Conservation (phyloP, 2,888 invertebrate species). For the Xylota segnis region DNA sequence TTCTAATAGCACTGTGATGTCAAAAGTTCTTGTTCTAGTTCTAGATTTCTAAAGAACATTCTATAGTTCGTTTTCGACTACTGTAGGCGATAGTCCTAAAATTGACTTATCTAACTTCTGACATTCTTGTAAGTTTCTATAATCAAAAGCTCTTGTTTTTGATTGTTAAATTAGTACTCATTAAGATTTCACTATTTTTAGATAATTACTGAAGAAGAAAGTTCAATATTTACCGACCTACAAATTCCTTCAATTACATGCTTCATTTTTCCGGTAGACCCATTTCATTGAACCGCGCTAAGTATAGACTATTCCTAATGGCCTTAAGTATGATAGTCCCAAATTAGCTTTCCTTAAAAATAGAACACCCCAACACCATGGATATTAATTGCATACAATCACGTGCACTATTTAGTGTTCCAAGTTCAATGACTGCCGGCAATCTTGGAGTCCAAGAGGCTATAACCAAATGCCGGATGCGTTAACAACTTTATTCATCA, state of each 20-base stretch:
- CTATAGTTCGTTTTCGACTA: too few species aligned
- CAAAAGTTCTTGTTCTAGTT: too few species aligned
- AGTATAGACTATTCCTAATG: not conserved
- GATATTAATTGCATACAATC: constrained; percentile 32
- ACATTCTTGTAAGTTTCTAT: too few species aligned
- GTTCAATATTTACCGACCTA: not conserved
- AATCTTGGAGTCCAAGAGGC: not conserved
- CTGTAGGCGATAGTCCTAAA: too few species aligned
- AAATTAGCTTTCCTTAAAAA: not conserved
- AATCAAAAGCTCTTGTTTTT: too few species aligned
- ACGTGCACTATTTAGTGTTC: not conserved
- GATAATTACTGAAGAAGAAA: not conserved
- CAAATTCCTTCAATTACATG: not conserved
- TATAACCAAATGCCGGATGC: constrained; percentile 21
- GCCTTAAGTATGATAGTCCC: not conserved
- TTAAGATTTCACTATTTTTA: not conserved
- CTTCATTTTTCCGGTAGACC: not conserved
- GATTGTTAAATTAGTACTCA: not conserved
- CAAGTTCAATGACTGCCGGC: constrained; percentile 42
- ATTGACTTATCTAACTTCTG: too few species aligned
- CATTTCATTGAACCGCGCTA: not conserved
- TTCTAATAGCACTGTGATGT: too few species aligned
- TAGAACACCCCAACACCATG: not conserved
- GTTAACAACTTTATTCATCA: constrained; percentile 45
- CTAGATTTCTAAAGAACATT: too few species aligned